These are phyloP conservation scores for Paramacrobiotus metropolitanus DNA, from an alignment of 1,140 invertebrate species.

Conservation along the genomic window DNA sequence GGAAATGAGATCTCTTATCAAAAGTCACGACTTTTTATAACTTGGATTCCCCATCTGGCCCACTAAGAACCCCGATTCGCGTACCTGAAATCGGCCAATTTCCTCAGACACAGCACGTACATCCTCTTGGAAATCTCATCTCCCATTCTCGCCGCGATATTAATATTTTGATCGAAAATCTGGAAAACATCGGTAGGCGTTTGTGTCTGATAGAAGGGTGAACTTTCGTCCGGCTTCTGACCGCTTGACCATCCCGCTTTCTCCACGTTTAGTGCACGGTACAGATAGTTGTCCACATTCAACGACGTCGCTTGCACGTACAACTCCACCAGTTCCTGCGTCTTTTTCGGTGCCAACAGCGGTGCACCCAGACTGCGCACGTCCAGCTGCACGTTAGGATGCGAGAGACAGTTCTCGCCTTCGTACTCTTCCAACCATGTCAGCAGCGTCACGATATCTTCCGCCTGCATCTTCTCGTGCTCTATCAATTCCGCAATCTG, in stretches of 20 bases:
- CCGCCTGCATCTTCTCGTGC: slow-evolving; percentile 46
- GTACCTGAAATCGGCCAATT: neutral
- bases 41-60: too few species aligned
- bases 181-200: slow-evolving; percentile 3
- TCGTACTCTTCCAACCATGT: slow-evolving; percentile 47
- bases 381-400: neutral
- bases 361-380: neutral
- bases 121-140: neutral
- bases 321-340: neutral
- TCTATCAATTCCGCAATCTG: slow-evolving; percentile 4
- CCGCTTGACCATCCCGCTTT: neutral
- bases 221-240: neutral
- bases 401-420: neutral
- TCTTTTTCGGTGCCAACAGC: neutral
- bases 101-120: neutral
- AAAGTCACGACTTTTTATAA: too few species aligned
- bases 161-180: slow-evolving; percentile 3
- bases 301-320: neutral
- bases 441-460: slow-evolving; percentile 80
- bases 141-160: neutral
- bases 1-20: too few species aligned
- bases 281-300: neutral
- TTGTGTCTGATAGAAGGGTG: neutral
- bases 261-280: neutral
- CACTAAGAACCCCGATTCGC: too few species aligned